A percentile compares a stretch with the other conserved stretches of the same genome.
Evolutionary conservation across 2,888 invertebrate genomes (phyloP).

Genomic region (Strigamia crassipes): DNA sequence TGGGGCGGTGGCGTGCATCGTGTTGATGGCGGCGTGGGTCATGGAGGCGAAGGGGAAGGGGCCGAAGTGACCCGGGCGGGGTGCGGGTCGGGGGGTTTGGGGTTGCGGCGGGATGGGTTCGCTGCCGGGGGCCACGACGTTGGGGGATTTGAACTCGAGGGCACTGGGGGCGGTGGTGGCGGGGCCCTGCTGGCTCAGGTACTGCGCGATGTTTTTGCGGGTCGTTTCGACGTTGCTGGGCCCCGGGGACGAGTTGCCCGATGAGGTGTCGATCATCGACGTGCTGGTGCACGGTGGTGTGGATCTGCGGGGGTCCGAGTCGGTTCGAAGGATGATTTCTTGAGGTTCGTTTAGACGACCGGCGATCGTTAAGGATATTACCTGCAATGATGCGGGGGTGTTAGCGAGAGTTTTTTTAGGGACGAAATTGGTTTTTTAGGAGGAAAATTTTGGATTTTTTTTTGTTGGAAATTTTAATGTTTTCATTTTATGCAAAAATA

Average conservation of each 20-base stretch:
- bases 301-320: constrained; percentile 54
- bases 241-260: constrained; percentile 53
- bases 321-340: constrained; percentile 70
- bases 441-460: no score
- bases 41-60: constrained; percentile 88
- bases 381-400: constrained; percentile 56
- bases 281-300: constrained; percentile 47
- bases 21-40: constrained; percentile 81
- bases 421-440: no score
- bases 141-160: constrained; percentile 65
- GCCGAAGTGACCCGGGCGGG: constrained; percentile 60
- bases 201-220: constrained; percentile 58
- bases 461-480: no score
- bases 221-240: constrained; percentile 57
- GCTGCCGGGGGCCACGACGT: constrained; percentile 84
- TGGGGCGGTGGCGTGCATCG: constrained; percentile 66
- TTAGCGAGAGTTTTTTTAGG: no score
- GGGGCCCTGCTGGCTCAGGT: constrained; percentile 57
- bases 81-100: constrained; percentile 52
- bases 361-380: constrained; percentile 69
- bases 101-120: constrained; percentile 65
- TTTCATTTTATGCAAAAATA: no score
- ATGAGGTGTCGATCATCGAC: constrained; percentile 53
- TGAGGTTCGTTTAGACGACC: constrained; percentile 71
- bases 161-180: neutral